Base-by-base conservation (phyloP, 2,888 invertebrate genomes). In the Schizaphis graminum region DNA sequence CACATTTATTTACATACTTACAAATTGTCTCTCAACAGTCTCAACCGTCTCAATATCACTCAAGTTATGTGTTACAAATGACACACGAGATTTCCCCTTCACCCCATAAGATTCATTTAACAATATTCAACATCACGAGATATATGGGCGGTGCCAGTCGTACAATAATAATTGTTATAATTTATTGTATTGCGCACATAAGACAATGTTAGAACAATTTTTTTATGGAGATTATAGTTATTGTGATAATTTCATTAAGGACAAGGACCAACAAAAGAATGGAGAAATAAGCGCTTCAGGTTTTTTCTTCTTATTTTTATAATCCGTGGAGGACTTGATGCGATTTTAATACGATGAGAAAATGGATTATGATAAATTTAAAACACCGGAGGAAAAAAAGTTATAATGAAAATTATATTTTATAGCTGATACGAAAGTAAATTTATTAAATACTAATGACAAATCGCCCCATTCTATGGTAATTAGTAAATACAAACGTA, bases 171-270 rank as follows among this genome's bases (percentile, higher is more conserved):
- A 77, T 77, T 21, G 35, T 77, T 8, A 77, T 77, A 47, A 84
- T 67, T 67, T 77, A 88, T 53, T 53, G 8, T 35, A 35, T 26
- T 21, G 26, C 41, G 44, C 7, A 7, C 26, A 28, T 57, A 87
- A 93, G 49, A 93, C 89, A 89, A 89, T 89, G 44, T 56, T n/a
- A 56, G 56, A 84, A 89, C 89, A 93, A 93, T 84, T 56, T 28
- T 89, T 56, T 84, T 44, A 10, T 84, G 35, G 16, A n/a, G 41
- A 24, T 84, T 44, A 53, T 41, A 87, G 85, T 44, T 21, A 84
- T 93, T 47, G 89, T 84, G 84, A 84, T 89, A 89, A 89, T 89
- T 89, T 89, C 77, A 93, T 93, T 89, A 89, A 93, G 11, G 44
- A 89, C n/a, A 35, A 77, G 26, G 57, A 56, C 84, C 47, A 26